Evolutionary conservation across 2,113 vertebrate genomes (phyloP), one percentile per base, ranked within the genome.

Genomic region (Chloebia gouldiae): DNA sequence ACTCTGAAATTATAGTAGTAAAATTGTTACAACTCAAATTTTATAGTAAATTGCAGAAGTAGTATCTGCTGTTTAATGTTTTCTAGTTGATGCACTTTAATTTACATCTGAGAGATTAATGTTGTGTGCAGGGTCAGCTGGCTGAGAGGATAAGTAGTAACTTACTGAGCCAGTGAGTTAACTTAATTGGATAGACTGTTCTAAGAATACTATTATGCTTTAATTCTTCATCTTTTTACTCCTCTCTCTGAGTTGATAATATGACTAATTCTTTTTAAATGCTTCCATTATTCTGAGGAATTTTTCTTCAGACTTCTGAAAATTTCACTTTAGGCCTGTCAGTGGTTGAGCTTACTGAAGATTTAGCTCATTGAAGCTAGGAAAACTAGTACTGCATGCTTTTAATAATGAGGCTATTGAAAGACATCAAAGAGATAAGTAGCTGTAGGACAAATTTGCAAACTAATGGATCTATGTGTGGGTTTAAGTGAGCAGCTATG

Each of bases 151-250:
- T 95, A 83, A 94, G 82, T 63, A 68, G 80, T 71, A 91, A 78
- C 39, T 78, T 91, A 20, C 35, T 70, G 76, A 96, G 88, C 85
- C 85, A 90, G n/a, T 72, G 92, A 90, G 60, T 90, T 72, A 35
- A 79, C 19, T 88, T 95, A 95, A 96, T 95, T 83, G 91, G 91
- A 93, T 95, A 90, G 68, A 75, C 39, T 77, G 31, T 44, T 83
- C 82, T 93, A 86, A 94, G 91, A 50, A 24, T 66, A 70, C 86
- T 90, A 68, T 31, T 72, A 16, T 51, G 76, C 35, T 92, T 78
- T 94, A 97, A 93, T 83, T 90, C 85, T 83, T 90, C 90, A 94
- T 95, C 96, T 93, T 92, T 92, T 96, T 88, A 95, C 65, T 94
- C 42, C 37, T 76, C 33, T 59, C 88, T 77, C 47, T 14, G 53